Evolutionary conservation across 2,113 vertebrate species (phyloP).

Genomic region (pig (Sus scrofa)): DNA sequence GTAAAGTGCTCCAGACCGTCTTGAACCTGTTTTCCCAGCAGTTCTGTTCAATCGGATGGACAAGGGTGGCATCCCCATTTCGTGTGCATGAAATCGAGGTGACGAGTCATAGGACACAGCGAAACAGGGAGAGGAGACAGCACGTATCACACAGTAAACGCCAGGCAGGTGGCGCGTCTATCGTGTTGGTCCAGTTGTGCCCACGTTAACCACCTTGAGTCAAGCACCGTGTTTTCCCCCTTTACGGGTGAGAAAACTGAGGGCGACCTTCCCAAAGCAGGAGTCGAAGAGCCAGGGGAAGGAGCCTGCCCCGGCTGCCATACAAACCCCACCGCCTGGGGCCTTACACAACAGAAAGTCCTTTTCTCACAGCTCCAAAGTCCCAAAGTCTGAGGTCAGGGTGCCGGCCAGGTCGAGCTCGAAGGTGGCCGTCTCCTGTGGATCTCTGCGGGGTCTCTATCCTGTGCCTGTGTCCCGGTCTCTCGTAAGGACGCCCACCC

Average conservation of each 20-base stretch:
- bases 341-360: background rate
- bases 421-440: background rate
- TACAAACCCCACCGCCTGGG: background rate
- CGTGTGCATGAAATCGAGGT: background rate
- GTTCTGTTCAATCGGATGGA: background rate
- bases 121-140: background rate
- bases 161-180: fast-evolving
- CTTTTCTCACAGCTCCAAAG: background rate
- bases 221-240: background rate
- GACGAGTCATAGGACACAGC: background rate
- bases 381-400: background rate
- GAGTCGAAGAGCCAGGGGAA: background rate
- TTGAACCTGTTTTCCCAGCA: background rate
- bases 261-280: background rate
- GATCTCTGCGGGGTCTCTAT: background rate
- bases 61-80: background rate
- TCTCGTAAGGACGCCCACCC: background rate
- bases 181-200: background rate
- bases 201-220: background rate
- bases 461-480: background rate
- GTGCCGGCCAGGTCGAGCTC: fast-evolving
- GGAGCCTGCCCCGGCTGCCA: background rate
- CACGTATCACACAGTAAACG: background rate
- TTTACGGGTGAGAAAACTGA: background rate
- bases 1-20: background rate